A percentile compares a stretch with the other conserved stretches of the same genome.
phyloP scores from a whole-genome alignment of 2,888 invertebrate species.

The Amblyteles armatorius region DNA sequence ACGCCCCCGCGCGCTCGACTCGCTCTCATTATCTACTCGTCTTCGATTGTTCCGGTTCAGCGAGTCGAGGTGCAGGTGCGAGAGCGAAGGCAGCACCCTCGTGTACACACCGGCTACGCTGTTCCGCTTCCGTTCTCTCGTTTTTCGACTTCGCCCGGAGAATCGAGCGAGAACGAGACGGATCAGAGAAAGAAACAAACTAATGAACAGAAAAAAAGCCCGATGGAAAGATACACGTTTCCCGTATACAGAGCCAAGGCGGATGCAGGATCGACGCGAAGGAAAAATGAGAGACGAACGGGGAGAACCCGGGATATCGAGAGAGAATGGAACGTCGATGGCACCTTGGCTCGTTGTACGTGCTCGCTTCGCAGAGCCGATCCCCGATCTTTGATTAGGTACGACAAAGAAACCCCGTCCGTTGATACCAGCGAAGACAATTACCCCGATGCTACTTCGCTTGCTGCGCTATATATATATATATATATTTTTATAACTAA shows the following conservation, averaged over 20 bases:
- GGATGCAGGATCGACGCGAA: conserved; percentile 6
- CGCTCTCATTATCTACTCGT: conserved; percentile 76
- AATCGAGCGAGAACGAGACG: conserved; percentile 42
- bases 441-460: not conserved
- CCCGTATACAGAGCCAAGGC: not conserved
- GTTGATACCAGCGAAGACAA: not conserved
- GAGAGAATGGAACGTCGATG: not conserved
- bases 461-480: not conserved
- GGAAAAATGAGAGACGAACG: not conserved
- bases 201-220: not conserved
- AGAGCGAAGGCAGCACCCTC: conserved; percentile 12
- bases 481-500: not conserved
- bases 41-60: conserved; percentile 77
- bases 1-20: conserved; percentile 24
- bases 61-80: conserved; percentile 62
- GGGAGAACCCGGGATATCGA: conserved; percentile 15
- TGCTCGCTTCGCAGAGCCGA: conserved; percentile 55
- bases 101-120: conserved; percentile 10
- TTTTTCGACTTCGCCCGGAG: conserved; percentile 10
- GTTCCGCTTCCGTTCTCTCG: conserved; percentile 25
- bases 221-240: not conserved
- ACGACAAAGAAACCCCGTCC: conserved; percentile 58
- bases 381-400: conserved; percentile 74
- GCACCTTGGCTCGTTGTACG: not conserved
- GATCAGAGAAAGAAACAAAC: conserved; percentile 39